Conservation (phyloP, 2,888 invertebrate genomes). For the Panzeria rudis region DNA sequence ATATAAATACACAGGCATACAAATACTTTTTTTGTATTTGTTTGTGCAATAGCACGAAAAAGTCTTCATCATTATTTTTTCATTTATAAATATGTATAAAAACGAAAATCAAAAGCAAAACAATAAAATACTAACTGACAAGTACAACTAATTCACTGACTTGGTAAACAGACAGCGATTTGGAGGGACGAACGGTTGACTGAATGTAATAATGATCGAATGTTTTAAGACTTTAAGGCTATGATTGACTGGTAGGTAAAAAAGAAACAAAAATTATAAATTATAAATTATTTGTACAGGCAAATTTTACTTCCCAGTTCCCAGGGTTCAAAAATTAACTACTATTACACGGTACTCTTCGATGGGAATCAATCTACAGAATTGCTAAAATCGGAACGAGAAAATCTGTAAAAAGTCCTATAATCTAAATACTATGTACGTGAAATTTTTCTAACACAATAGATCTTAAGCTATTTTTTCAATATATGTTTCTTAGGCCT, state of each 20-base stretch:
- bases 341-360: no score
- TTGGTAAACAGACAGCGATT: neutral
- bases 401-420: no score
- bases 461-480: no score
- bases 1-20: neutral
- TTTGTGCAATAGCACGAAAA: conserved; percentile 7
- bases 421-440: no score
- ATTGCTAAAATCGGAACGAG: no score
- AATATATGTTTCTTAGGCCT: no score
- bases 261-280: no score
- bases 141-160: conserved; percentile 29
- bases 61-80: conserved; percentile 14
- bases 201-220: neutral
- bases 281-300: no score
- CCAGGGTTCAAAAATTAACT: no score
- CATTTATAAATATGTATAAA: conserved; percentile 13
- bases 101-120: conserved; percentile 56
- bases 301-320: no score
- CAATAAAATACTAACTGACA: conserved; percentile 52
- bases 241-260: neutral
- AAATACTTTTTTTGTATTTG: neutral
- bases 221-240: neutral
- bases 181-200: neutral
- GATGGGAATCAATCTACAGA: no score
- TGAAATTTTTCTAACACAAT: no score